Evolutionary conservation across 2,113 vertebrate genomes (phyloP).

Genomic region (Sylvia atricapilla): DNA sequence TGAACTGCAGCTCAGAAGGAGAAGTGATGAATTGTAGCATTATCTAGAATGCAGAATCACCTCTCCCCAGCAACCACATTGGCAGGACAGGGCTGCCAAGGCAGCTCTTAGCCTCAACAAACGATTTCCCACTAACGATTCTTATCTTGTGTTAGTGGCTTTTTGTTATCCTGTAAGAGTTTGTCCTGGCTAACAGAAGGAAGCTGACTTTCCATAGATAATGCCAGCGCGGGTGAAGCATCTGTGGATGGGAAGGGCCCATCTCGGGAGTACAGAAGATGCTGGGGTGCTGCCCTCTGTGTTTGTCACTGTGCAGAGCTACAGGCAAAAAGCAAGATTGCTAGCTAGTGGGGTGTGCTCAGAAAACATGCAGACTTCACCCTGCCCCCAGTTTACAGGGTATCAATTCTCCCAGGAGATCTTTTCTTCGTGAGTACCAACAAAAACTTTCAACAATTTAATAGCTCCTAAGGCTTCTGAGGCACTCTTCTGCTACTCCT

Average conservation of each 20-base stretch:
- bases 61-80: rapidly evolving
- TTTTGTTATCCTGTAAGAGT: background rate
- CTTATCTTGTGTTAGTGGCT: background rate
- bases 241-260: background rate
- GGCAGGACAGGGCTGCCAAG: background rate
- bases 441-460: background rate
- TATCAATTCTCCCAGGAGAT: background rate
- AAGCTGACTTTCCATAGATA: background rate
- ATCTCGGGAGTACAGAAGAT: background rate
- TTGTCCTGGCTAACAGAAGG: background rate
- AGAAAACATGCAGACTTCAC: background rate
- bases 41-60: background rate
- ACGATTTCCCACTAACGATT: background rate
- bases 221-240: background rate
- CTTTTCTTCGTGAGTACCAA: rapidly evolving
- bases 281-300: background rate
- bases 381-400: background rate
- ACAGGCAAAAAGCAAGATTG: background rate
- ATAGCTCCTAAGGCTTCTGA: background rate
- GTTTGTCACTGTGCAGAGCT: background rate
- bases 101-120: background rate
- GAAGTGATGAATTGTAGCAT: background rate
- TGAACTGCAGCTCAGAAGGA: background rate
- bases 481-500: background rate
- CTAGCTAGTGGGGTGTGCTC: background rate